Conservation (phyloP, 2,113 vertebrate species). For the Nibea coibor region DNA sequence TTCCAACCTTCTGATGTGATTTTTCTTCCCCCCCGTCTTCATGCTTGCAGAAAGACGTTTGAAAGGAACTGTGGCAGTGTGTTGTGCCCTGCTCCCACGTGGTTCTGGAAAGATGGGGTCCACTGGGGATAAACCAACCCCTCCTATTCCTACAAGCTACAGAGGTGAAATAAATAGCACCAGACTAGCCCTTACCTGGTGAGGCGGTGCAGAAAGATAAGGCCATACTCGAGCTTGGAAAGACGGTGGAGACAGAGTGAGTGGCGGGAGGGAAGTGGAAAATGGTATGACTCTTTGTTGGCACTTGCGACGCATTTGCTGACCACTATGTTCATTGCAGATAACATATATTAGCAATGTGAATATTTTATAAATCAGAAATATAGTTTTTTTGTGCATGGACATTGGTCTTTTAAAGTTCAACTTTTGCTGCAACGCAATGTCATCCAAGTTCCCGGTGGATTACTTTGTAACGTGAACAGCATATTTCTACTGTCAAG, state of each 20-base stretch:
- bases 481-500: background rate
- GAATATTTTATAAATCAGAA: background rate
- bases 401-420: background rate
- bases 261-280: background rate
- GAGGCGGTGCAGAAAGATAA: background rate
- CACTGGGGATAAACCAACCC: slow-evolving; percentile 12
- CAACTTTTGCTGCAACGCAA: background rate
- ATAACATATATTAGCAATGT: background rate
- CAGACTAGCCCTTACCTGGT: slow-evolving; percentile 25
- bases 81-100: background rate
- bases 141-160: background rate
- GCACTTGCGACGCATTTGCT: background rate
- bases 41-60: slow-evolving; percentile 15
- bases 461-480: background rate
- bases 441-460: background rate
- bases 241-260: background rate
- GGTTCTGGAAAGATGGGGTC: background rate
- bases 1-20: background rate
- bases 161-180: background rate
- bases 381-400: background rate
- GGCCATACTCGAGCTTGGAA: background rate
- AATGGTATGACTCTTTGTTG: background rate
- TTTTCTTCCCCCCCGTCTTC: background rate
- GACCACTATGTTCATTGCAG: background rate
- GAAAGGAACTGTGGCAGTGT: slow-evolving; percentile 4